A percentile compares a stretch with the other conserved stretches of the same genome.
Evolutionary conservation across 2,113 vertebrate species (phyloP).

Genomic region (Ictalurus punctatus): DNA sequence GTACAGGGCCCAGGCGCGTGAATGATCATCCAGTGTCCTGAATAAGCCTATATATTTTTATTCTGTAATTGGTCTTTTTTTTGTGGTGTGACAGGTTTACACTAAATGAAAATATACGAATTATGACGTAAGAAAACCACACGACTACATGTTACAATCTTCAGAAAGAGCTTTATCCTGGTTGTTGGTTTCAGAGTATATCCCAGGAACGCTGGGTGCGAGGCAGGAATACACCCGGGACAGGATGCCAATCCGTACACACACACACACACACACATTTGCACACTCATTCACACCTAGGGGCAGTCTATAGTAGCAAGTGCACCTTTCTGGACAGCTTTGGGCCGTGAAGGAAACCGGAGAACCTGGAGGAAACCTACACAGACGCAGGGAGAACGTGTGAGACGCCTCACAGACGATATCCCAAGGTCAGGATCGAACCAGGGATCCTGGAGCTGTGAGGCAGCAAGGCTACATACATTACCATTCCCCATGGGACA

Average conservation of each 20-base stretch:
- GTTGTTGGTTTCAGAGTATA: no score
- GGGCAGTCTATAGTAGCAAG: background rate
- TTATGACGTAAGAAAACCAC: background rate
- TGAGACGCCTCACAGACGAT: background rate
- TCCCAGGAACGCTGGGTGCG: no score
- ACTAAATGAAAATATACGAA: background rate
- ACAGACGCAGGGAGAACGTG: background rate
- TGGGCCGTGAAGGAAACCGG: background rate
- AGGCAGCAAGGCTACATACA: background rate
- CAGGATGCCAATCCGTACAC: no score
- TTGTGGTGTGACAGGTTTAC: background rate
- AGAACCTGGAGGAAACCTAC: background rate
- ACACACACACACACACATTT: background rate
- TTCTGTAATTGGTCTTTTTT: background rate
- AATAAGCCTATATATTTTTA: background rate
- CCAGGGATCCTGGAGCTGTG: background rate
- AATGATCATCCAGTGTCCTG: background rate
- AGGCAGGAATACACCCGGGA: background rate
- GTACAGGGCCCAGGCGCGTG: background rate
- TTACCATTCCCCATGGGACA: background rate
- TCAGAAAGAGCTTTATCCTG: background rate
- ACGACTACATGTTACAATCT: background rate
- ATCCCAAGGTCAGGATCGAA: background rate
- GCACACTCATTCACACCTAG: background rate
- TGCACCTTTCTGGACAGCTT: background rate